Evolutionary conservation across 2,113 vertebrate genomes (phyloP).

Genomic region (Microtus richardsoni): DNA sequence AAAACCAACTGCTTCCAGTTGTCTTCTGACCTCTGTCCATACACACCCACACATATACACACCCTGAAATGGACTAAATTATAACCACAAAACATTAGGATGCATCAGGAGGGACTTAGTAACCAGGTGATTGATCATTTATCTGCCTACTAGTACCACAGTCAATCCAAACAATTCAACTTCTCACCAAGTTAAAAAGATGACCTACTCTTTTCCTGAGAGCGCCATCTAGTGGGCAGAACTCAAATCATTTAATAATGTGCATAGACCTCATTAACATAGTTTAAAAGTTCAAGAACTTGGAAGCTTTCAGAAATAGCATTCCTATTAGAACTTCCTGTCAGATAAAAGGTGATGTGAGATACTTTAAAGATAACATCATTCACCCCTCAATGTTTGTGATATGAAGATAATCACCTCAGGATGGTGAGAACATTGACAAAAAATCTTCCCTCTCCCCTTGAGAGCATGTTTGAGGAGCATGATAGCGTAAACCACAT

Average conservation of each 20-base stretch:
- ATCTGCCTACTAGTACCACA: neutral
- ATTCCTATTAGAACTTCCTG: neutral
- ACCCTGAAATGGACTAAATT: neutral
- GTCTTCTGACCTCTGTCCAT: neutral
- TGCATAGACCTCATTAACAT: neutral
- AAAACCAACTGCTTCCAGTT: neutral
- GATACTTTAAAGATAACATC: neutral
- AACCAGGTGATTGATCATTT: neutral
- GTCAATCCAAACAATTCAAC: neutral
- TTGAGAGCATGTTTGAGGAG: neutral
- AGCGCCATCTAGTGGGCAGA: slow-evolving; percentile 71
- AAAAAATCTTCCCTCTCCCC: neutral
- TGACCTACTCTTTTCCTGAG: slow-evolving; percentile 14
- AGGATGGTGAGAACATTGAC: neutral
- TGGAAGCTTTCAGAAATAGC: slow-evolving; percentile 12
- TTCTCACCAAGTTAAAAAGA: neutral
- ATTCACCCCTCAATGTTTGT: neutral
- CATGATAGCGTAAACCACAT: neutral
- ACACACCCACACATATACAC: no score
- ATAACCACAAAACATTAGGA: neutral
- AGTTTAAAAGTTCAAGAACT: slow-evolving; percentile 15
- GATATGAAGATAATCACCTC: neutral
- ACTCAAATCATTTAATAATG: neutral
- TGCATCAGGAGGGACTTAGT: neutral
- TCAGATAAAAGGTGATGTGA: neutral